A percentile compares a stretch with the other conserved stretches of the same genome.
Conservation (phyloP, 2,888 invertebrate species). For the Volucella zonaria region DNA sequence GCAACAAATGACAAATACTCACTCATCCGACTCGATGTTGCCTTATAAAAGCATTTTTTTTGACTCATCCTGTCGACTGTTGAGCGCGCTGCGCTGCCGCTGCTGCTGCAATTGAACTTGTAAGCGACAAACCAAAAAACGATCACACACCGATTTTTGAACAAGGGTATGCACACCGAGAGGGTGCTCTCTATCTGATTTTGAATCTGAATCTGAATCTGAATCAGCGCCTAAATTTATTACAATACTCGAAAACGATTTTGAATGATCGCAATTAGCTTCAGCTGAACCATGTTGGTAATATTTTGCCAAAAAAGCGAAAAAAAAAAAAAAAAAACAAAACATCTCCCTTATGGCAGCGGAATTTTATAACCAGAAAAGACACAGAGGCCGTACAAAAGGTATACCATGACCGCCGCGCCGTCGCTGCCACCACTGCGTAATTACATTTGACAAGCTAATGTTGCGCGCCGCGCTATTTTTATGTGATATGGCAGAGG, state of each 20-base stretch:
- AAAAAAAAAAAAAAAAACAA: conserved; percentile 9
- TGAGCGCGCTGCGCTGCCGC: too few relatives aligned
- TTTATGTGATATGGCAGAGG: conserved; percentile 55
- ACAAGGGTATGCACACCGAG: conserved; percentile 20
- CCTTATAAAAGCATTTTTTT: conserved; percentile 44
- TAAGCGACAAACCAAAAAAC: conserved; percentile 30
- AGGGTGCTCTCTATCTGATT: conserved; percentile 2
- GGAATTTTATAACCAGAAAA: conserved; percentile 55
- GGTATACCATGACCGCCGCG: not conserved
- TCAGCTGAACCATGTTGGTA: conserved; percentile 58
- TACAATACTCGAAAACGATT: conserved; percentile 62
- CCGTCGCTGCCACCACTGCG: conserved; percentile 43
- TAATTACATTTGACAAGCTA: conserved; percentile 72
- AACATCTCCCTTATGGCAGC: conserved; percentile 38
- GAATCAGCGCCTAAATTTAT: conserved; percentile 71
- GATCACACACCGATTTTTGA: conserved; percentile 19
- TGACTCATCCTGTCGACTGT: conserved; percentile 39
- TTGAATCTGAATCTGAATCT: conserved; percentile 5
- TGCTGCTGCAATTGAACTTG: not conserved
- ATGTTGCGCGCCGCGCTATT: conserved; percentile 58
- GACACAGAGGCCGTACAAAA: conserved; percentile 19
- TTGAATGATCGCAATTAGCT: conserved; percentile 71
- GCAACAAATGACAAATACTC: conserved; percentile 52
- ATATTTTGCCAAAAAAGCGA: conserved; percentile 35
- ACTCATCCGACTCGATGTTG: conserved; percentile 34